Evolutionary conservation across 2,888 invertebrate species (phyloP), one percentile per base, ranked within the genome.

Genomic region (Acrocyrtus sp.): DNA sequence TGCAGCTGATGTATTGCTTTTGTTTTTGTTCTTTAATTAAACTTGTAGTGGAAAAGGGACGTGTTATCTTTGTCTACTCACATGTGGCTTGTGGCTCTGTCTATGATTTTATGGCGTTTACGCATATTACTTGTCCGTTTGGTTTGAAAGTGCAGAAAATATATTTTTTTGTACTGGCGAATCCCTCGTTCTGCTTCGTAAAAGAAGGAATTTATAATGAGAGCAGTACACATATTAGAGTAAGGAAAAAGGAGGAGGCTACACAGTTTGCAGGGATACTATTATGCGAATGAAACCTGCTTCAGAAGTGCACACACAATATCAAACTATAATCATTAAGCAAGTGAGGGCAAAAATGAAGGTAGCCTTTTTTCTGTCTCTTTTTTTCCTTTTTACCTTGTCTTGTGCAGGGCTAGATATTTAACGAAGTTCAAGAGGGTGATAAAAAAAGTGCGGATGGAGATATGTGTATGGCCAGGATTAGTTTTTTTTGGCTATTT

Each of bases 281-380:
- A n/a, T n/a, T n/a, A n/a, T n/a, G n/a, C n/a, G n/a, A 72, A 72
- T 27, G 72, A 58, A 41, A 72, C 72, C 51, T 65, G 72, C 34
- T 72, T 48, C 45, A 48, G 12, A 17, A 15, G 6, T 50, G 19
- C 21, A 21, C 21, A 3, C 8, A 21, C 19, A 6, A n/a, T 39
- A 12, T 47, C 12, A 24, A 50, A 39, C 41, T 34, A 8, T 34
- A 12, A 34, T 34, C 39, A 58, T 27, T 27, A n/a, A n/a, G n/a
- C n/a, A 45, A n/a, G 45, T n/a, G 21, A 50, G 50, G 50, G 50
- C 50, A 21, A 50, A n/a, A 22, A 50, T 22, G 50, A 50, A 50
- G 50, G 50, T 50, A 21, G 21, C 50, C n/a, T 22, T 19, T 21
- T 21, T 50, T 50, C 50, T 21, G n/a, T n/a, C n/a, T n/a, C n/a